Evolutionary conservation across 1,140 invertebrate species (phyloP), one percentile per base, ranked within the genome.

Genomic region (Brachystomella parvula): DNA sequence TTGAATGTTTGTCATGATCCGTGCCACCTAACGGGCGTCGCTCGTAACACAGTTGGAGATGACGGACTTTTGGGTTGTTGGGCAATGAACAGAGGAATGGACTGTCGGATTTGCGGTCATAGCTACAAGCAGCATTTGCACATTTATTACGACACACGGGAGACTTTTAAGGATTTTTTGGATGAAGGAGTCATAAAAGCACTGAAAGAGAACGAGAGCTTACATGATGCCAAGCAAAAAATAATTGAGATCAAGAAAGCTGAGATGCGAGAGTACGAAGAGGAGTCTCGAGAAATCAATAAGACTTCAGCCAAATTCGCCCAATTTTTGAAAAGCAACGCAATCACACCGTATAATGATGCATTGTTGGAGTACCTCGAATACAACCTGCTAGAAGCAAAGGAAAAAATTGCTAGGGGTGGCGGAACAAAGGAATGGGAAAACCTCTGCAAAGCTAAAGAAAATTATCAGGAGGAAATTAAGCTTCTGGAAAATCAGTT

Each of bases 301-400:
- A 29, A 1, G 3, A 53, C 60, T 1, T 47, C n/a, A 19, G 1
- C 56, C 12, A 28, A 53, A 1, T 67, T 72, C 47, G 64, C 61
- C 21, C 3, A 29, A 1, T 70, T 72, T 49, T 47, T 70, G 56
- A 70, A 69, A 53, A 26, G 29, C 9, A 67, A 71, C 32, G 70
- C 68, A 1, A 70, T 72, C 21, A 64, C 61, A 1, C 29, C 64
- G 0, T 70, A 70, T 53, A 70, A 70, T 29, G 68, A 72, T 31
- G 31, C 61, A 12, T 30, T 67, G 32, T 31, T 32, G 31, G 29
- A 65, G 21, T 70, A 72, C 32, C 15, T 72, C 30, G 57, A 67
- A 15, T 56, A 63, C 26, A 17, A 66, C 26, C 66, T 71, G 44
- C 19, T 2, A 2, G n/a, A 70, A 26, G 67, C 63, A 24, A 47